Conservation (phyloP, 2,797 vertebrate genomes). For the Ibycter americanus region DNA sequence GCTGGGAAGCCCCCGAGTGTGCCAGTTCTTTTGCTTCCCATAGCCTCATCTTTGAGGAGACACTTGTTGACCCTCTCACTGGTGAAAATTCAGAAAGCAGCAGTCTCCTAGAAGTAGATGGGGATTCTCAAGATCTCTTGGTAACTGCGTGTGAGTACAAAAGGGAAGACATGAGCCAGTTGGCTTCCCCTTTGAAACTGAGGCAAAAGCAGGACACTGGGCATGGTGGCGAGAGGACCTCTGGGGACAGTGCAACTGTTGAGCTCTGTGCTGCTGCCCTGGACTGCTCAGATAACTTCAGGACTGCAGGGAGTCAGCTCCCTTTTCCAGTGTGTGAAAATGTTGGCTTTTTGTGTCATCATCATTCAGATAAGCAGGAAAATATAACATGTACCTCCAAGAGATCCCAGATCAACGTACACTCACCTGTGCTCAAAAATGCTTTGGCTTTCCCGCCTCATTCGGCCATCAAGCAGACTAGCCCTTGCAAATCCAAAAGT, state of each 20-base stretch:
- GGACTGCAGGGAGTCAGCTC: conserved; percentile 15
- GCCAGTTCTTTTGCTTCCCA: conserved; percentile 34
- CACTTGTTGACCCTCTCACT: conserved; percentile 33
- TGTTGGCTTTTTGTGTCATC: not conserved
- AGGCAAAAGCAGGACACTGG: not conserved
- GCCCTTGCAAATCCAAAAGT: conserved; percentile 94
- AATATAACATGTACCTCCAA: not conserved
- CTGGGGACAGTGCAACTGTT: not conserved
- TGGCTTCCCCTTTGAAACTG: conserved; percentile 64
- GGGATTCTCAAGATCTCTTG: conserved; percentile 76
- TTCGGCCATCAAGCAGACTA: conserved; percentile 65
- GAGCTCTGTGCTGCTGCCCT: not conserved
- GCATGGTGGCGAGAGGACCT: not conserved
- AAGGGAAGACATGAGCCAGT: conserved; percentile 47
- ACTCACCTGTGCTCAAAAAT: not conserved
- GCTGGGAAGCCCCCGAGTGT: conserved; percentile 15
- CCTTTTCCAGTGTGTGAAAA: not conserved
- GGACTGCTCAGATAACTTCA: not conserved
- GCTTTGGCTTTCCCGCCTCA: not conserved
- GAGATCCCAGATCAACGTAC: not conserved
- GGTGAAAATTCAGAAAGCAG: conserved; percentile 74
- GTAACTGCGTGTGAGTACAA: conserved; percentile 13
- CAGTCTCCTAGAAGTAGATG: conserved; percentile 84
- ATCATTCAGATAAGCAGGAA: not conserved
- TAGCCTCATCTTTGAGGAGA: conserved; percentile 9